Evolutionary conservation across 2,888 invertebrate species (phyloP), one percentile per base, ranked within the genome.

Genomic region (Lepas anatifera): DNA sequence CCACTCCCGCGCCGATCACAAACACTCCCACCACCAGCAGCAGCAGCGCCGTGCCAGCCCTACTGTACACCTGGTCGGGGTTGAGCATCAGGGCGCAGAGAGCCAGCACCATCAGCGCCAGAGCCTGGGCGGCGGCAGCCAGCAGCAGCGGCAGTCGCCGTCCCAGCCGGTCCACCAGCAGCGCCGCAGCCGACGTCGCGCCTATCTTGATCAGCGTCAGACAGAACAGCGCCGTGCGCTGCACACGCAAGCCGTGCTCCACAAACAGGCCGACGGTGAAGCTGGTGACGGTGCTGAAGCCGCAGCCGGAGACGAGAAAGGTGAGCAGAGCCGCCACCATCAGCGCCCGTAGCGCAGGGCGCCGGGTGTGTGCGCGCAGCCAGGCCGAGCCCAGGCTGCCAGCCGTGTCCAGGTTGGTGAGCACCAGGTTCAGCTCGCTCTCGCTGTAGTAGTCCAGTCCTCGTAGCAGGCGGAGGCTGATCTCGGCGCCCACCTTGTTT

Each of bases 381-480:
- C 66, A 66, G 39, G 8, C 11, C n/a, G 37, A 7, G 3, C 66
- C 39, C 1, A 25, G 10, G 2, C 32, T 37, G 11, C 66, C 39
- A 27, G n/a, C 37, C n/a, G 66, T 10, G 39, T 37, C 39, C 25
- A 66, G 39, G 39, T 66, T 66, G 39, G 66, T 66, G 39, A 66
- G 66, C 11, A 66, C 66, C 27, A 66, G 66, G 41, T 66, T 66
- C 4, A 66, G 66, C 39, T 66, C 66, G 39, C 66, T 66, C 66
- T 66, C 66, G 39, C 39, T 66, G 39, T 66, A 66, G 66, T 66
- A 39, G 39, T 66, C 66, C 25, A 66, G 27, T 0, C 66, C 66
- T 3, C 66, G 66, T 39, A 66, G 39, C 66, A 66, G 66, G 13
- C 66, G 39, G 11, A 66, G 39, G 41, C n/a, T 66, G 66, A 66